Evolutionary conservation across 2,113 vertebrate species (phyloP).

Genomic region (Gasterosteus aculeatus): DNA sequence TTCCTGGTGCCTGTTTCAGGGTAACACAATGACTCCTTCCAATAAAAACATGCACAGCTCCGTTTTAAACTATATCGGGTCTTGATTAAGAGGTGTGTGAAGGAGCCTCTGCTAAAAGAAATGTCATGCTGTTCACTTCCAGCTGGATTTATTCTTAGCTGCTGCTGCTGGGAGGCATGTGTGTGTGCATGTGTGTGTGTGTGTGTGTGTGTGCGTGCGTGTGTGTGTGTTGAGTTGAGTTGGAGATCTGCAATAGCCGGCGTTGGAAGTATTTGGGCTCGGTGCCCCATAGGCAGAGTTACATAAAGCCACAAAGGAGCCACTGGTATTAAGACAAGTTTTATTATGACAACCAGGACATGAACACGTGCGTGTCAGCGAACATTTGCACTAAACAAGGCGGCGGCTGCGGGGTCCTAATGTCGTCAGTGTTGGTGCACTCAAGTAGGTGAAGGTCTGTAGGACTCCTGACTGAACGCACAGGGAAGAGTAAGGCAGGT

Average conservation of each 20-base stretch:
- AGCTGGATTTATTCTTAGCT: conserved; percentile 70
- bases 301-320: conserved; percentile 57
- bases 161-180: conserved; percentile 38
- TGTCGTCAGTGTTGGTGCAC: neutral
- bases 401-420: neutral
- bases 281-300: conserved; percentile 63
- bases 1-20: conserved; percentile 7
- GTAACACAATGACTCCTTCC: neutral
- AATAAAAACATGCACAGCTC: conserved; percentile 12
- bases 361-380: conserved; percentile 27
- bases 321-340: too few species aligned
- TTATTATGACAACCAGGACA: conserved; percentile 71
- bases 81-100: conserved; percentile 11
- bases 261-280: conserved; percentile 61
- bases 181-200: neutral
- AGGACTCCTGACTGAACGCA: conserved; percentile 25
- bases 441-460: neutral
- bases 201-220: too few species aligned
- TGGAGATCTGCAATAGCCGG: conserved; percentile 37
- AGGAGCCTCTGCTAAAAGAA: conserved; percentile 7
- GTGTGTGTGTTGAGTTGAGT: conserved; percentile 13
- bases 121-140: conserved; percentile 22
- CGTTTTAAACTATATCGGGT: conserved; percentile 22
- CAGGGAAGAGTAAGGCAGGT: conserved; percentile 45
- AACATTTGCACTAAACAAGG: conserved; percentile 39